Evolutionary conservation across 2,888 invertebrate genomes (phyloP).

Genomic region (Leptopterna dolabrata): DNA sequence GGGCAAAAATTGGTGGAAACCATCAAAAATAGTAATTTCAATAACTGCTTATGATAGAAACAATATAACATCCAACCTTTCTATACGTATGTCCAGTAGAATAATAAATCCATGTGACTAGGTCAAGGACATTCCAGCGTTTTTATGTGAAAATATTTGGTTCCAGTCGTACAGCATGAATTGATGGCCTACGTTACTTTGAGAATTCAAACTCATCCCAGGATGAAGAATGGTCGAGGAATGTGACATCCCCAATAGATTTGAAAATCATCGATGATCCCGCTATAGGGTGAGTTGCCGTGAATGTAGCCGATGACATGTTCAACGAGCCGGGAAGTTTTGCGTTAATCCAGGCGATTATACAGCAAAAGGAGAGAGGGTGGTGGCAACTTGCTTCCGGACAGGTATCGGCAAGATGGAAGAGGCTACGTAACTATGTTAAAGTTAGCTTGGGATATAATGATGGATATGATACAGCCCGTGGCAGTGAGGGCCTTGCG

Average conservation of each 20-base stretch:
- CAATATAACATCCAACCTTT: no score
- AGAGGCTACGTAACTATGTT: constrained; percentile 5
- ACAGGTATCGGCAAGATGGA: constrained; percentile 11
- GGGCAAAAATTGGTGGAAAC: no score
- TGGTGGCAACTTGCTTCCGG: neutral
- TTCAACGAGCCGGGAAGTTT: neutral
- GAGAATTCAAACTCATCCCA: no score
- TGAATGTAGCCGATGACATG: neutral
- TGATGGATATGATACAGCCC: constrained; percentile 14
- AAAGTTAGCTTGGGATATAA: neutral
- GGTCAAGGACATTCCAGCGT: no score
- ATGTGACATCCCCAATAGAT: neutral
- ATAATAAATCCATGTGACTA: no score
- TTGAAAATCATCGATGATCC: neutral
- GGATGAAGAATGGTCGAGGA: no score
- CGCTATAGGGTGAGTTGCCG: neutral
- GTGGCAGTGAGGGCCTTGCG: neutral
- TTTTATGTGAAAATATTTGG: no score
- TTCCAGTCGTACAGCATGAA: no score
- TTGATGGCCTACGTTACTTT: no score
- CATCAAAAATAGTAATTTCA: no score
- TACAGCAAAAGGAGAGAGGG: neutral
- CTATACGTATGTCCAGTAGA: no score
- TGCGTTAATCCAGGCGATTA: neutral
- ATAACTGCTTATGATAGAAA: no score